Percentiles rank a stretch among this genome's conserved stretches.
phyloP scores from a whole-genome alignment of 2,113 vertebrate species.

The Lepisosteus osseus region DNA sequence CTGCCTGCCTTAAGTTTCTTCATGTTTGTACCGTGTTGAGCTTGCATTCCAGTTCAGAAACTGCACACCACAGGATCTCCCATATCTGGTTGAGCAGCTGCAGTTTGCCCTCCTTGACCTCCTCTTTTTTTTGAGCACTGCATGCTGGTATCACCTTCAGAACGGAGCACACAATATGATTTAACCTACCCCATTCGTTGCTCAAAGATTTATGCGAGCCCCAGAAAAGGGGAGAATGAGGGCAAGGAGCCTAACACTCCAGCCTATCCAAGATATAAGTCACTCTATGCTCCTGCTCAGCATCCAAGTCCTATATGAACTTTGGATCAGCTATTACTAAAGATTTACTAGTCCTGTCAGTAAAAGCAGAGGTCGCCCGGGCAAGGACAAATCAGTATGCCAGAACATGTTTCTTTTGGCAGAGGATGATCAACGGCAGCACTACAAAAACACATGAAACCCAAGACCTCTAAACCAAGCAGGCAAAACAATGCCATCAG shows the following conservation, averaged over 20 bases:
- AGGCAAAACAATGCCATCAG: too few species aligned
- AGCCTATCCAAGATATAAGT: slow-evolving; percentile 10
- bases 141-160: background rate
- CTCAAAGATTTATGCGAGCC: slow-evolving; percentile 7
- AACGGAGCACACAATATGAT: background rate
- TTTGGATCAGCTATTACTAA: background rate
- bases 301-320: slow-evolving; percentile 4
- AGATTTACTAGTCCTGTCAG: background rate
- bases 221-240: background rate
- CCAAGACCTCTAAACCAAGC: too few species aligned
- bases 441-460: too few species aligned
- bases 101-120: slow-evolving; percentile 2
- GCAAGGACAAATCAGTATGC: background rate
- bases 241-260: background rate
- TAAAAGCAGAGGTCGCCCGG: background rate
- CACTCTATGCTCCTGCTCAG: background rate
- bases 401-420: background rate
- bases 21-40: background rate
- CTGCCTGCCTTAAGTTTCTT: background rate
- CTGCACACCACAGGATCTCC: slow-evolving; percentile 1
- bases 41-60: slow-evolving; percentile 8
- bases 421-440: background rate
- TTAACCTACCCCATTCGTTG: background rate
- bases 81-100: slow-evolving; percentile 19
- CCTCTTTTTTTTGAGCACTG: background rate